These are phyloP conservation scores for Nyctibius grandis DNA, from an alignment of 2,797 vertebrate species.

Conservation along the genomic window DNA sequence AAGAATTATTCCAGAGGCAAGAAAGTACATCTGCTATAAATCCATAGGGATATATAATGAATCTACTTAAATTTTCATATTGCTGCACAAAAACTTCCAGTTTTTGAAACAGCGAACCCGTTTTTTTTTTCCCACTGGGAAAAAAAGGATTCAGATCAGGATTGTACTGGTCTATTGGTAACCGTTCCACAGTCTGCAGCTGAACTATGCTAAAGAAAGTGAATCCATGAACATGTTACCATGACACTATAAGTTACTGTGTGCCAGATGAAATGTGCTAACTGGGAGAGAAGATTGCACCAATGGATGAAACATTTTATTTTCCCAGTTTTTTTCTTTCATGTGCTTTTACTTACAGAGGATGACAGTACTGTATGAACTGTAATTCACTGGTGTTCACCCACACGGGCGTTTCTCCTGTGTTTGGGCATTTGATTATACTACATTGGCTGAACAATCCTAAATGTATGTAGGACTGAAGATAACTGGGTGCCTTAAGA, in stretches of 20 bases:
- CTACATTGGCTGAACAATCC: background rate
- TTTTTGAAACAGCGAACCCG: background rate
- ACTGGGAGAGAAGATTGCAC: background rate
- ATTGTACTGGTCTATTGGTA: background rate
- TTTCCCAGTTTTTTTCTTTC: background rate
- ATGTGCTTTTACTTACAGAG: background rate
- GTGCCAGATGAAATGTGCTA: background rate
- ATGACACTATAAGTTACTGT: background rate
- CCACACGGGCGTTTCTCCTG: background rate
- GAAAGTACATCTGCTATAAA: background rate
- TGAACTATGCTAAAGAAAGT: background rate
- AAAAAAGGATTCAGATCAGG: no score
- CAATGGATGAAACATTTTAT: background rate
- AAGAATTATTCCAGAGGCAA: conserved; percentile 22
- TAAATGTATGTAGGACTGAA: background rate
- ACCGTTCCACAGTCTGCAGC: background rate
- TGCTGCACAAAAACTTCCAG: background rate
- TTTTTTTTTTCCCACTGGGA: background rate
- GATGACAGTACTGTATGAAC: background rate
- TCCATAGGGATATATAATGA: background rate
- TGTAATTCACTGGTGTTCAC: background rate
- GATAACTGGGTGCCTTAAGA: background rate
- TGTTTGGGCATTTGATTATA: background rate
- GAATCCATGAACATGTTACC: background rate
- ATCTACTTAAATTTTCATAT: background rate